phyloP scores from a whole-genome alignment of 92 coral and sea anemone species.

The Montipora capitata region DNA sequence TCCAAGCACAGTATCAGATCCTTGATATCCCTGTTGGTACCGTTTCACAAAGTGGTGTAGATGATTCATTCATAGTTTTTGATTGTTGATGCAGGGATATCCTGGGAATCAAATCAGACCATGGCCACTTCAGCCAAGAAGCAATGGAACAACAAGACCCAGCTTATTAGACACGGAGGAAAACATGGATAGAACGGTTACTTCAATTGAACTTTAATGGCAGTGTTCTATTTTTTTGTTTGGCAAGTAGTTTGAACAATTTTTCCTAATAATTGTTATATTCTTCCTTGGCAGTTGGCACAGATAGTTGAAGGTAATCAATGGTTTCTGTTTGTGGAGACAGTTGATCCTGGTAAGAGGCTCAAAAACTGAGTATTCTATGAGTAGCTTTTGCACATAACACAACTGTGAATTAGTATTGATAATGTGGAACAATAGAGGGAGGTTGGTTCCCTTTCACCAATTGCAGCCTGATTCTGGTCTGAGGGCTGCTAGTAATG shows the following conservation, averaged over 20 bases:
- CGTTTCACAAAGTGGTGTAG: too few species aligned
- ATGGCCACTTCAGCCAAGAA: conserved; percentile 96
- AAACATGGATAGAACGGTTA: conserved; percentile 79
- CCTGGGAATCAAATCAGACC: conserved; percentile 94
- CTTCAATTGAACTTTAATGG: background rate
- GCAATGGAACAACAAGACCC: conserved; percentile 94
- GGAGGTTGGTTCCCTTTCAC: too few species aligned
- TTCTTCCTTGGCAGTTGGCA: conserved; percentile 72
- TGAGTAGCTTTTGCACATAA: too few species aligned
- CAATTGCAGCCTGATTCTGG: too few species aligned
- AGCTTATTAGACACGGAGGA: conserved; percentile 83
- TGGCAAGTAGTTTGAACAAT: background rate
- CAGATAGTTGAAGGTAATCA: conserved; percentile 79
- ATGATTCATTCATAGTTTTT: background rate
- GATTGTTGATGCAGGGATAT: conserved; percentile 79
- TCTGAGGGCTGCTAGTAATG: too few species aligned
- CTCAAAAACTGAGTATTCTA: background rate
- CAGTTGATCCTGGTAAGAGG: conserved; percentile 93
- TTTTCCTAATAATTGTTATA: background rate
- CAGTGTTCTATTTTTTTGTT: background rate
- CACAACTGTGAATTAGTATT: too few species aligned
- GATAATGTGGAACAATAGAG: too few species aligned
- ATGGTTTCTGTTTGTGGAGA: conserved; percentile 90
- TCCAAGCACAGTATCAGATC: too few species aligned
- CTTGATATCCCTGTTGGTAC: too few species aligned